These are phyloP conservation scores for Oxyruncus cristatus DNA, from an alignment of 2,113 vertebrate genomes.

Conservation along the genomic window DNA sequence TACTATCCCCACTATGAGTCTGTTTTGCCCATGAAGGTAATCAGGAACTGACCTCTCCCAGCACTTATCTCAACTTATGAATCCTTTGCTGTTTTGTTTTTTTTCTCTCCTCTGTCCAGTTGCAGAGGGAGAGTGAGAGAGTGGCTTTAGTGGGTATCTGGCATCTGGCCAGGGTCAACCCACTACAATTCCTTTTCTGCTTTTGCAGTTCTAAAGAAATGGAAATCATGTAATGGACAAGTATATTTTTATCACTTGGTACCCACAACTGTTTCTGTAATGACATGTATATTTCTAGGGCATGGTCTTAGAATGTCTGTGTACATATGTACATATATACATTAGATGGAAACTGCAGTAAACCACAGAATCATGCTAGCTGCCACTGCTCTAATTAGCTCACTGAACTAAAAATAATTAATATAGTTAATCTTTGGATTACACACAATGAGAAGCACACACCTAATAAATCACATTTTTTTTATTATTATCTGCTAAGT, in stretches of 20 bases:
- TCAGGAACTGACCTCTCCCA: too few relatives aligned
- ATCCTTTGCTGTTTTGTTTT: too few relatives aligned
- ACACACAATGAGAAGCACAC: background rate
- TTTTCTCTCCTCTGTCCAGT: too few relatives aligned
- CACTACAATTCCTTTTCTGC: background rate
- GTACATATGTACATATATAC: background rate
- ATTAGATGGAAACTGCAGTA: background rate
- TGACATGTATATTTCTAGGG: background rate
- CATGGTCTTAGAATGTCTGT: background rate
- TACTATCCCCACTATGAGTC: too few relatives aligned
- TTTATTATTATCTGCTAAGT: constrained; percentile 26
- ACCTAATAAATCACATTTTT: constrained; percentile 10
- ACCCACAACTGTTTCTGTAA: background rate
- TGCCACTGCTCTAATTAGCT: background rate
- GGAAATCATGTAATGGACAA: background rate
- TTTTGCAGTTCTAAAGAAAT: background rate
- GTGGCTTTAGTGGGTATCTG: too few relatives aligned
- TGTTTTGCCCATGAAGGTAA: too few relatives aligned
- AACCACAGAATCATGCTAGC: background rate
- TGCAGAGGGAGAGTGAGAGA: too few relatives aligned
- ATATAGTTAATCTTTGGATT: background rate
- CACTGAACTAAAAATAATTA: constrained; percentile 6
- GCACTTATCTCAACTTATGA: too few relatives aligned
- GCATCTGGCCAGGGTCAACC: too few relatives aligned
- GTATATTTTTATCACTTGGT: background rate